phyloP scores from a whole-genome alignment of 2,797 vertebrate species.

The Dendrocincla fuliginosa region DNA sequence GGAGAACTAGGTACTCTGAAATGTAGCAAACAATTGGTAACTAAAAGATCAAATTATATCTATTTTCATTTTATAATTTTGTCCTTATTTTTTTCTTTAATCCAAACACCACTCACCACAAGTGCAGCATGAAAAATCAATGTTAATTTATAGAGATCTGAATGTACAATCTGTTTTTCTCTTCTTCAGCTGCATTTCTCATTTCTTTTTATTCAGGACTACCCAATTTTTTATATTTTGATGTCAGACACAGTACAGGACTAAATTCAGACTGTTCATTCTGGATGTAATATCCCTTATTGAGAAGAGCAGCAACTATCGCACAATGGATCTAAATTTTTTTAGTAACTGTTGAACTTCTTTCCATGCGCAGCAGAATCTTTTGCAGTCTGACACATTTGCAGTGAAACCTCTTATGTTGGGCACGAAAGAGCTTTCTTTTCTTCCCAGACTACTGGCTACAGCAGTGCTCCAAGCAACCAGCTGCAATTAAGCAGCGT shows the following conservation, averaged over 20 bases:
- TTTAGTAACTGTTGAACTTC: background rate
- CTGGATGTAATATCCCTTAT: background rate
- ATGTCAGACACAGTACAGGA: background rate
- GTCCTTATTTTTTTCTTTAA: background rate
- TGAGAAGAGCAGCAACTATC: background rate
- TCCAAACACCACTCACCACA: constrained; percentile 8
- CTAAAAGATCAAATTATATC: background rate
- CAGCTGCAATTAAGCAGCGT: background rate
- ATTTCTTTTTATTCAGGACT: background rate
- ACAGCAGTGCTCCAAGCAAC: accelerated
- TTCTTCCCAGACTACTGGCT: background rate
- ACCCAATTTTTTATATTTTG: background rate
- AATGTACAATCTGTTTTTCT: constrained; percentile 24
- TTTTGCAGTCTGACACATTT: background rate
- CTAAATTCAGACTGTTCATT: background rate
- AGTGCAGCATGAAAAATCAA: constrained; percentile 16
- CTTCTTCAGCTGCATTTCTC: background rate
- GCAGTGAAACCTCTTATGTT: background rate
- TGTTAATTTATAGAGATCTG: background rate
- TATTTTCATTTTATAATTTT: constrained; percentile 1
- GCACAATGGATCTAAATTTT: background rate
- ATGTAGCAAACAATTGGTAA: background rate
- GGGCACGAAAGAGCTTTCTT: background rate
- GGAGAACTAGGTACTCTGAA: background rate
- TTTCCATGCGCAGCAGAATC: background rate